These are phyloP conservation scores for Podabrus alpinus DNA, from an alignment of 2,888 invertebrate genomes.

Conservation along the genomic window DNA sequence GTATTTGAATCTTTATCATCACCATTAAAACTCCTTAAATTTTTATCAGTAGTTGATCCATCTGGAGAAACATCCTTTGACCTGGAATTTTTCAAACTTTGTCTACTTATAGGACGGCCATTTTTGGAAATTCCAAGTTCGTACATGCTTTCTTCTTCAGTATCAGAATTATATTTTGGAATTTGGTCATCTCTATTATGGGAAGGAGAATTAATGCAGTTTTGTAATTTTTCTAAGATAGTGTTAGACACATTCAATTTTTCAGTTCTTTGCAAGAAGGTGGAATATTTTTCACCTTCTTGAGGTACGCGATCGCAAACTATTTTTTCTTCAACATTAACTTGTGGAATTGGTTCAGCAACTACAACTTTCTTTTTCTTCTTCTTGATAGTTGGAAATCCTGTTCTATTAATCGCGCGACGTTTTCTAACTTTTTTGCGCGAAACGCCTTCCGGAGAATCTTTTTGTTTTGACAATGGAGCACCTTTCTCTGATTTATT, in stretches of 20 bases:
- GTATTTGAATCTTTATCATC: conserved; percentile 30
- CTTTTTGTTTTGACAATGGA: not conserved
- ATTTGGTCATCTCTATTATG: conserved; percentile 44
- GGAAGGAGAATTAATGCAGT: conserved; percentile 1
- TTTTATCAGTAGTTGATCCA: conserved; percentile 39
- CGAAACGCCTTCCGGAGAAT: conserved; percentile 34
- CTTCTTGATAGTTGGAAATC: conserved; percentile 82
- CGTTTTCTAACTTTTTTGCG: conserved; percentile 64
- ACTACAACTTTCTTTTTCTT: conserved; percentile 70
- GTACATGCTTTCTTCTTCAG: conserved; percentile 65
- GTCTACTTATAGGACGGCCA: conserved; percentile 56
- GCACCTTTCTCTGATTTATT: not conserved
- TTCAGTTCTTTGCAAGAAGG: conserved; percentile 66
- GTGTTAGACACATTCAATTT: conserved; percentile 29
- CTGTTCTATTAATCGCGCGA: conserved; percentile 83
- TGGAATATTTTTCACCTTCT: conserved; percentile 69
- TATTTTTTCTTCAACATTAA: conserved; percentile 9
- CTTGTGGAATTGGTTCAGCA: conserved; percentile 9
- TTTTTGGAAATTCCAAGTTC: conserved; percentile 49
- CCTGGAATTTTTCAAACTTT: conserved; percentile 50
- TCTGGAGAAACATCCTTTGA: conserved; percentile 24
- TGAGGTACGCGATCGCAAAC: conserved; percentile 71
- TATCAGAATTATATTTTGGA: conserved; percentile 63
- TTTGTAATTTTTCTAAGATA: conserved; percentile 26
- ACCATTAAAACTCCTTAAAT: conserved; percentile 18